phyloP scores from a whole-genome alignment of 2,113 vertebrate genomes.

The Cygnus atratus region DNA sequence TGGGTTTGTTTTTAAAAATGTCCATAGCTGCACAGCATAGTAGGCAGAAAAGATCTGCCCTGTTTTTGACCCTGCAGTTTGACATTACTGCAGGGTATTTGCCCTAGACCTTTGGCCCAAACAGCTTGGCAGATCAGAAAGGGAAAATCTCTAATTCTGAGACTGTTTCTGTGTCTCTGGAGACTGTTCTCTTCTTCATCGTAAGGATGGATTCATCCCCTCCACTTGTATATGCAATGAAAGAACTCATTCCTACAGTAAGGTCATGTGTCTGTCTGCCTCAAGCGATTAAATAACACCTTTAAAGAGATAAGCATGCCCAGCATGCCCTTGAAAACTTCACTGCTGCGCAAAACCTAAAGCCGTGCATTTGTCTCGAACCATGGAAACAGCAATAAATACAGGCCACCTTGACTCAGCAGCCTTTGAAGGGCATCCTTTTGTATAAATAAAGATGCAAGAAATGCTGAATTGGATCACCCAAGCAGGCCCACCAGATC shows the following conservation, averaged over 20 bases:
- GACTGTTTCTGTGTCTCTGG: not conserved
- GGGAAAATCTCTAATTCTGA: not conserved
- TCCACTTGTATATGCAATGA: not conserved
- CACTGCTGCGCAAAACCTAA: not conserved
- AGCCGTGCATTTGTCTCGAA: accelerated
- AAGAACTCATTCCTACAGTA: not conserved
- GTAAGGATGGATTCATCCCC: not conserved
- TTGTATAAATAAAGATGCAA: not conserved
- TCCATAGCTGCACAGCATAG: not conserved
- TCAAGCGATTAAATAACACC: not conserved
- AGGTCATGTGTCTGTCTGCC: not conserved
- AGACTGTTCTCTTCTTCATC: not conserved
- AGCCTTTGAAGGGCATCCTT: not conserved
- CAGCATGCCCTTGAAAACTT: not conserved
- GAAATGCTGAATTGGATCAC: not conserved
- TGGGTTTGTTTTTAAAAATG: not conserved
- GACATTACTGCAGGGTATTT: not conserved
- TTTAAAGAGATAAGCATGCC: not conserved
- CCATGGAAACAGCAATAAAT: not conserved
- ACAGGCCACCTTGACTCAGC: not conserved
- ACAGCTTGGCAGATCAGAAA: not conserved
- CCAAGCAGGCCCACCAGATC: not conserved
- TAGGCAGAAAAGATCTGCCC: not conserved
- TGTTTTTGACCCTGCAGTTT: not conserved
- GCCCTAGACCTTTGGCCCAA: not conserved